Conservation (phyloP, 2,113 vertebrate genomes). For the Carollia perspicillata region DNA sequence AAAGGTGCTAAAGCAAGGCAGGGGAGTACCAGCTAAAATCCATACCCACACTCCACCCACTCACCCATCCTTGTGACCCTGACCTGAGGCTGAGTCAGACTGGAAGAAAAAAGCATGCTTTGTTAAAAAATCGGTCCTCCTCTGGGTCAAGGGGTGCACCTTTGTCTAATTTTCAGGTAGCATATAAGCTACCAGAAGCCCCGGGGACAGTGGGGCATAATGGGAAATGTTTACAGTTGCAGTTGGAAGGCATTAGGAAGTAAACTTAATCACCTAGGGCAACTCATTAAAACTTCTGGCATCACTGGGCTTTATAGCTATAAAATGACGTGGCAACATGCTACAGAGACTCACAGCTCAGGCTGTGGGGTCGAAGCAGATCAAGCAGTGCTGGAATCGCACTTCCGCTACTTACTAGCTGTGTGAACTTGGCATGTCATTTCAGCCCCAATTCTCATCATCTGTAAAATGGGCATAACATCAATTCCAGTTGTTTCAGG, state of each 20-base stretch:
- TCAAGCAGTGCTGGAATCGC: not conserved
- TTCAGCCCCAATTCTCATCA: not conserved
- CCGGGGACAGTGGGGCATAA: not conserved
- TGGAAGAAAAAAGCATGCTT: not conserved
- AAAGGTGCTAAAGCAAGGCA: not conserved
- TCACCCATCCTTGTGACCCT: not conserved
- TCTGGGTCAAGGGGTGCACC: not conserved
- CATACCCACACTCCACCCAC: not conserved
- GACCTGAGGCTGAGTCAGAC: not conserved
- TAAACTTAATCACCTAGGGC: not conserved
- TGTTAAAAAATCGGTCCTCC: not conserved
- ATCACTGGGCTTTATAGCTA: not conserved
- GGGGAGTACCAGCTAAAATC: not conserved
- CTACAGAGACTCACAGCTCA: not conserved
- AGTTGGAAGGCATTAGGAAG: not conserved
- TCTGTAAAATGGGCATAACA: conserved; percentile 36
- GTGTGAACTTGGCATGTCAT: not conserved
- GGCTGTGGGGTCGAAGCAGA: not conserved
- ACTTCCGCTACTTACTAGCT: not conserved
- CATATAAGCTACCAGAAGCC: not conserved
- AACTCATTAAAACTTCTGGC: not conserved
- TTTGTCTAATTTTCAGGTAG: not conserved
- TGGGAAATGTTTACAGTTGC: not conserved
- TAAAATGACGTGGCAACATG: not conserved
- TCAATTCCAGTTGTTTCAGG: not conserved